Evolutionary conservation across 1,140 invertebrate species (phyloP).

Genomic region (Magallana gigas): DNA sequence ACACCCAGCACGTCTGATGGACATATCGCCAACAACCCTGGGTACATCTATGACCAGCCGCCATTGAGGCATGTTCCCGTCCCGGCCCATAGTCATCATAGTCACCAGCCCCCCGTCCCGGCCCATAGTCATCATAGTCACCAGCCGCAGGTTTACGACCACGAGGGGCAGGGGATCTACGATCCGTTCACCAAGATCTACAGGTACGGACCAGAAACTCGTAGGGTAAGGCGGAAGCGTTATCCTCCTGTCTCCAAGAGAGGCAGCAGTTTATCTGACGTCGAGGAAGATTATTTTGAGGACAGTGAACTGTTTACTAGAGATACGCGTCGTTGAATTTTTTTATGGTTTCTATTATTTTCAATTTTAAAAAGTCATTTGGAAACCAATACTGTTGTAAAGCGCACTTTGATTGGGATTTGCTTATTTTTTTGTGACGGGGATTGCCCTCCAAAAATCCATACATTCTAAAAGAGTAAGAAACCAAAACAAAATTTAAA

Average conservation of each 20-base stretch:
- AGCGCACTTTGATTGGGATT: too few relatives aligned
- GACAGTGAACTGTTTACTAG: not conserved
- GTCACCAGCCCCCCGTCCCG: not conserved
- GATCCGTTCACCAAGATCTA: conserved; percentile 9
- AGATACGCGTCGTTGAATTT: not conserved
- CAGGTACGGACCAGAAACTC: not conserved
- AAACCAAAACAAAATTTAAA: too few relatives aligned
- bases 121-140: not conserved
- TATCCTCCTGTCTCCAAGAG: not conserved
- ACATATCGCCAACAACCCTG: not conserved
- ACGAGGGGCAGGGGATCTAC: not conserved
- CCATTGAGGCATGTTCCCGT: not conserved
- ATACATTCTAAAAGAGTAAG: too few relatives aligned
- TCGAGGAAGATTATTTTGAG: not conserved
- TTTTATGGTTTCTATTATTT: too few relatives aligned
- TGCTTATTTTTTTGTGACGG: too few relatives aligned
- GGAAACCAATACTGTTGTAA: too few relatives aligned
- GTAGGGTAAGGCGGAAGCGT: not conserved
- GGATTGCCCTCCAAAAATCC: too few relatives aligned
- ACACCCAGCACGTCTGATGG: not conserved
- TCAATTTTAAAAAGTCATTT: too few relatives aligned
- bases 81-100: not conserved
- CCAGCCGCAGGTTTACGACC: not conserved
- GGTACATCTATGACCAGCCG: conserved; percentile 46
- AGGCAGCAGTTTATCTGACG: conserved; percentile 7